Conservation (phyloP, 2,113 vertebrate species). For the Barbus barbus region DNA sequence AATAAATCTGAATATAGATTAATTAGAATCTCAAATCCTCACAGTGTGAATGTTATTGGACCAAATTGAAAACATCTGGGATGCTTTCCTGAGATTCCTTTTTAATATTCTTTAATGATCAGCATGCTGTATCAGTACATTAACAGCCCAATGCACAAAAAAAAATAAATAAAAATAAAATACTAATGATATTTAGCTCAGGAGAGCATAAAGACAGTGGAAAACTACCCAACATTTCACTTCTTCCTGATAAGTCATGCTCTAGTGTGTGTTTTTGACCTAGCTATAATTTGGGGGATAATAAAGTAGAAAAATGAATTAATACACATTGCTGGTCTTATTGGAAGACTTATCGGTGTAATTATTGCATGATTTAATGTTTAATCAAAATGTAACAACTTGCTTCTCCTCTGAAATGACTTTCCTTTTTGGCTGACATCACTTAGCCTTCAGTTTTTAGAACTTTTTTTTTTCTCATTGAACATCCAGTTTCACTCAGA, state of each 20-base stretch:
- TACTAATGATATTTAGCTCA: background rate
- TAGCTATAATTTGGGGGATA: background rate
- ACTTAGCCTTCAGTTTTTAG: background rate
- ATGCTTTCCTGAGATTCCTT: constrained; percentile 12
- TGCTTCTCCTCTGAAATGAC: background rate
- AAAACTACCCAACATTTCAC: background rate
- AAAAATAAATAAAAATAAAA: background rate
- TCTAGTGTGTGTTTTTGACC: background rate
- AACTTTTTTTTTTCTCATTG: too few relatives aligned
- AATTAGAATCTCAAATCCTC: constrained; percentile 64
- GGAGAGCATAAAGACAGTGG: background rate
- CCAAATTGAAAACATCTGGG: constrained; percentile 6
- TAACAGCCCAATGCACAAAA: background rate
- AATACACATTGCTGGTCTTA: background rate
- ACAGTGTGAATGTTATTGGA: constrained; percentile 53
- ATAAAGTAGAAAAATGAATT: background rate
- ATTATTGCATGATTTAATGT: background rate
- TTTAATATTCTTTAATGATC: constrained; percentile 20
- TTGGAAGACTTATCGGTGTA: background rate
- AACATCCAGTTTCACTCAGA: background rate
- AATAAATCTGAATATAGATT: constrained; percentile 65
- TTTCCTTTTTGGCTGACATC: background rate
- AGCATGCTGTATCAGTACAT: background rate
- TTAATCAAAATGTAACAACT: background rate
- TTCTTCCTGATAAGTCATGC: background rate